Conservation (phyloP, 1,140 invertebrate genomes). For the Drosophila chauvacae region DNA sequence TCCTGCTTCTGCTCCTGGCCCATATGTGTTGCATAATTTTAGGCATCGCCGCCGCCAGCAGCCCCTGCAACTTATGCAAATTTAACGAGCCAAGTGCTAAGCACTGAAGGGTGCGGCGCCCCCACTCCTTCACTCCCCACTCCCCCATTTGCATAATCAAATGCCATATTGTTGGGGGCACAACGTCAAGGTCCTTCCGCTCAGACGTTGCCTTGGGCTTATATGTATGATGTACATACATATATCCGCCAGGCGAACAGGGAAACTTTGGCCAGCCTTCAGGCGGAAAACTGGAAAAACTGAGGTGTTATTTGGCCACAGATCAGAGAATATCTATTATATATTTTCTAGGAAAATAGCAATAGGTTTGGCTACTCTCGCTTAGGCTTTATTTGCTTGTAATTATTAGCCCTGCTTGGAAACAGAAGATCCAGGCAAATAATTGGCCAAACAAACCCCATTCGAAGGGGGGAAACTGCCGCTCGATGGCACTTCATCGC, state of each 20-base stretch:
- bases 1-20: not conserved
- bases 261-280: slow-evolving; percentile 8
- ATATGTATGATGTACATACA: too few relatives aligned
- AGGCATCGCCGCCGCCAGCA: slow-evolving; percentile 23
- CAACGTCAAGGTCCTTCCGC: slow-evolving; percentile 12
- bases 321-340: not conserved
- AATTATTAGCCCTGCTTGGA: not conserved
- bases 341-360: not conserved
- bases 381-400: not conserved
- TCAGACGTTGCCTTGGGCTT: slow-evolving; percentile 16
- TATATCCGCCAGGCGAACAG: not conserved
- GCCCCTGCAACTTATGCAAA: slow-evolving; percentile 69
- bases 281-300: slow-evolving; percentile 13
- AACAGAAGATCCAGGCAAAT: not conserved
- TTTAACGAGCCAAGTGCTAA: slow-evolving; percentile 70
- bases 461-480: not conserved
- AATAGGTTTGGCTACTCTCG: not conserved
- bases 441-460: not conserved
- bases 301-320: slow-evolving; percentile 1
- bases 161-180: slow-evolving; percentile 66
- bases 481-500: slow-evolving; percentile 41
- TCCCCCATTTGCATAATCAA: slow-evolving; percentile 72
- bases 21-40: slow-evolving; percentile 75
- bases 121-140: not conserved
- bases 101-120: slow-evolving; percentile 1